These are phyloP conservation scores for Mallateleia sp. DNA, from an alignment of 2,888 invertebrate species.

Conservation along the genomic window DNA sequence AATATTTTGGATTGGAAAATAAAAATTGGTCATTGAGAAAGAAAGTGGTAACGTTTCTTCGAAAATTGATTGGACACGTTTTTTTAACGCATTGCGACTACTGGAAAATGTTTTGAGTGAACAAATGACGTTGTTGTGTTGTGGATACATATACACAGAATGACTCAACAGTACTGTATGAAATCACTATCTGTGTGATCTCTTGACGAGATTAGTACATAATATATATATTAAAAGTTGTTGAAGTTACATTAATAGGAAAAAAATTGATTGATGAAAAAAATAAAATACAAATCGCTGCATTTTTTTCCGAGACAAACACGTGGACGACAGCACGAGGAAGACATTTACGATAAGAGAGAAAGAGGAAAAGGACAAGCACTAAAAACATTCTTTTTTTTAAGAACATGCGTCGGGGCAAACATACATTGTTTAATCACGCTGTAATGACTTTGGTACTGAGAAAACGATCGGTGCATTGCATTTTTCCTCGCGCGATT, in stretches of 20 bases:
- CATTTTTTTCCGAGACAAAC: slow-evolving; percentile 28
- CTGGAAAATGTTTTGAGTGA: slow-evolving; percentile 56
- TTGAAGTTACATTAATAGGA: slow-evolving; percentile 61
- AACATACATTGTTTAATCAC: slow-evolving; percentile 35
- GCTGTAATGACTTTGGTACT: slow-evolving; percentile 45
- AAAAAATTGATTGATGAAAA: slow-evolving; percentile 26
- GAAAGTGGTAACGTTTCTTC: slow-evolving; percentile 1
- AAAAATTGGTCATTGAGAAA: slow-evolving; percentile 24
- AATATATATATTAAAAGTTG: slow-evolving; percentile 60
- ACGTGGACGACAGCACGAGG: slow-evolving; percentile 28
- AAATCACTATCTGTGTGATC: slow-evolving; percentile 65
- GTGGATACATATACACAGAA: slow-evolving; percentile 59
- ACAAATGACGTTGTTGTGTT: slow-evolving; percentile 67
- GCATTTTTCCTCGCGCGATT: slow-evolving; percentile 55
- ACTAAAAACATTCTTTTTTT: slow-evolving; percentile 42
- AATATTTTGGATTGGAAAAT: neutral
- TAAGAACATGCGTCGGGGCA: slow-evolving; percentile 32
- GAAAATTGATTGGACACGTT: neutral
- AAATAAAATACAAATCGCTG: slow-evolving; percentile 21
- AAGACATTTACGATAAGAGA: slow-evolving; percentile 18
- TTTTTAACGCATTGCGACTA: slow-evolving; percentile 29
- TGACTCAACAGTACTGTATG: slow-evolving; percentile 71
- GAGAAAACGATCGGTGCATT: slow-evolving; percentile 27
- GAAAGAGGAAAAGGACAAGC: neutral
- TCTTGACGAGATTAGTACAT: slow-evolving; percentile 65